Base-by-base conservation (phyloP, 1,140 invertebrate genomes). In the Hylyphantes graminicola region DNA sequence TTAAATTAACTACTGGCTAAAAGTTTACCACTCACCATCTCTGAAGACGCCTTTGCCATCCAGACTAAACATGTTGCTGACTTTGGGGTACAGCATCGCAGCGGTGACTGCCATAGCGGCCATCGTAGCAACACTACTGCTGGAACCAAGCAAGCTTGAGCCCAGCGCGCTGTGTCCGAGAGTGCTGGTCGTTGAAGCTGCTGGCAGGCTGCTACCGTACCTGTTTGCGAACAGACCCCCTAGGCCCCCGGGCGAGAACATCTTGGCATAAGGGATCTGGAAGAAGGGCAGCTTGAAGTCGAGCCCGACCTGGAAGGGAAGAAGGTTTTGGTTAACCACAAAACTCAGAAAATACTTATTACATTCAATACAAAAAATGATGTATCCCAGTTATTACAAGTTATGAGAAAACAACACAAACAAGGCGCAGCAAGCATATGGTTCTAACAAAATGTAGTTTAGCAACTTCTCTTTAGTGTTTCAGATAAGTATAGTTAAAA, bases 251-350 rank as follows among this genome's bases (percentile, higher is more conserved):
- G 70, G 70, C 5, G 21, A 53, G n/a, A 85, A 77, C 74, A 85
- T 76, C 54, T 85, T 85, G n/a, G 73, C 82, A 12, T 85, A 85
- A 7, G 82, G 82, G 15, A 85, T 77, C 51, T 65, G 76, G 82
- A 85, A 85, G 82, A 85, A 85, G n/a, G 82, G 82, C n/a, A 85
- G 19, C 35, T 85, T 85, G 55, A 85, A 85, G 54, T 85, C 82
- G 0, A 85, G 57, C 5, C 82, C 82, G 50, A 85, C 82, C 82
- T 85, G 9, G 11, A 59, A 12, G 0, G 17, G 50, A 57, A 57
- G 3, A 65, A 6, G 57, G 57, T 12, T 61, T 12, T 61, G 1
- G 12, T 61, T 61, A 61, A 6, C 6, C 3, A 61, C 12, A 2
- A 15, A n/a, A n/a, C n/a, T n/a, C n/a, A n/a, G n/a, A n/a, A n/a